Base-by-base conservation (phyloP, 2,888 invertebrate genomes). In the Oxycera nigricornis region DNA sequence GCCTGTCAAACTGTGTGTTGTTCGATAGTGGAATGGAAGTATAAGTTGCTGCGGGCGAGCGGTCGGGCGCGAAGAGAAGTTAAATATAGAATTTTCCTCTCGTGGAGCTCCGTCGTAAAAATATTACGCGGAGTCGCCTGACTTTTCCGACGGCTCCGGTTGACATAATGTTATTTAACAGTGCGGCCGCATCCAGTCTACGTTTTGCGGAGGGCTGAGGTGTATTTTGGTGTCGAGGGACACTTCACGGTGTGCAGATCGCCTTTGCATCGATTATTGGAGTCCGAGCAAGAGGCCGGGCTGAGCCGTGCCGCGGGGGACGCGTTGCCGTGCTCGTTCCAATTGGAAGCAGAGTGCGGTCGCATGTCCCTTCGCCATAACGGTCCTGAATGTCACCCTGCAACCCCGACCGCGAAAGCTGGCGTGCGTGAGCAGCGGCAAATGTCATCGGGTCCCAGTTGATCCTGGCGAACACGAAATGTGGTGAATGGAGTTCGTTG, bases 41-140 rank as follows among this genome's bases (percentile, higher is more conserved):
- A n/a, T n/a, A n/a, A n/a, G n/a, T 55, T 22, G 2, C 20, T 65
- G 9, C 65, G 41, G 2, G 9, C 24, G 31, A n/a, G n/a, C n/a
- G n/a, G n/a, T n/a, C n/a, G 52, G 30, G 22, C 70, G 52, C 52
- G 35, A 22, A 24, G 70, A 22, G 52, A 52, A 17, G 22, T 52
- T 70, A 70, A 70, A 70, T 55, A 50, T 70, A 70, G 70, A 70
- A 70, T 55, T 70, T 31, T 68, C 50, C 52, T 70, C 52, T 50
- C 70, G 17, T 41, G 52, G 52, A 30, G 41, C 39, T 39, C 41
- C 41, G 24, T 11, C 65, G 65, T 65, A 65, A 65, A 65, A 65
- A 65, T 65, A 65, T 65, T 9, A 39, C 24, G 65, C 7, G 65
- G 65, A 65, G 41, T 9, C 62, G 39, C 65, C 65, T 65, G 9